Evolutionary conservation across 2,797 vertebrate species (phyloP).

Genomic region (Rhynchotus rufescens): DNA sequence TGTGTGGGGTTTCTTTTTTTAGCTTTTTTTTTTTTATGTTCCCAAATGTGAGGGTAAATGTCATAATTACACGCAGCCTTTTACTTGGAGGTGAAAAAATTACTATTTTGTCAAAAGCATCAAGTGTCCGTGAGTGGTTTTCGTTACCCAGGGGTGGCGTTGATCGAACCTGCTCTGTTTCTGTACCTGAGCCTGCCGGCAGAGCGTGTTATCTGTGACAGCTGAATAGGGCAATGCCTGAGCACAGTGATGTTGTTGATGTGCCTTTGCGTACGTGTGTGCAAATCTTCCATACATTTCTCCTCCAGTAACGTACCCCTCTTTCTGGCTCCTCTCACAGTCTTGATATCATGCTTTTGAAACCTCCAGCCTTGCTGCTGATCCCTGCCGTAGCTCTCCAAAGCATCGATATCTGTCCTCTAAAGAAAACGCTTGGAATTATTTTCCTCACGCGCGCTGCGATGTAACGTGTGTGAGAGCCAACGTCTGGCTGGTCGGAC

Average conservation of each 20-base stretch:
- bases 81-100: background rate
- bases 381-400: background rate
- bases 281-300: background rate
- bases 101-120: background rate
- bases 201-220: background rate
- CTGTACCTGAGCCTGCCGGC: background rate
- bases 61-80: background rate
- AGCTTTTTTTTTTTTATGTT: background rate
- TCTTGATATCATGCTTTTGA: background rate
- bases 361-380: background rate
- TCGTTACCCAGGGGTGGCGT: background rate
- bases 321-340: background rate
- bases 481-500: background rate
- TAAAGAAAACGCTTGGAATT: background rate
- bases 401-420: background rate
- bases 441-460: accelerated
- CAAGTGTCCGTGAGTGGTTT: background rate
- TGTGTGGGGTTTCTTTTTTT: background rate
- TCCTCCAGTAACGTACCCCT: background rate
- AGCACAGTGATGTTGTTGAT: background rate
- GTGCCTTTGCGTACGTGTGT: background rate
- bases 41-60: background rate
- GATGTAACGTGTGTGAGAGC: accelerated
- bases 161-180: background rate
- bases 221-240: background rate